phyloP scores from a whole-genome alignment of 2,888 invertebrate species.

The Timema cristinae region DNA sequence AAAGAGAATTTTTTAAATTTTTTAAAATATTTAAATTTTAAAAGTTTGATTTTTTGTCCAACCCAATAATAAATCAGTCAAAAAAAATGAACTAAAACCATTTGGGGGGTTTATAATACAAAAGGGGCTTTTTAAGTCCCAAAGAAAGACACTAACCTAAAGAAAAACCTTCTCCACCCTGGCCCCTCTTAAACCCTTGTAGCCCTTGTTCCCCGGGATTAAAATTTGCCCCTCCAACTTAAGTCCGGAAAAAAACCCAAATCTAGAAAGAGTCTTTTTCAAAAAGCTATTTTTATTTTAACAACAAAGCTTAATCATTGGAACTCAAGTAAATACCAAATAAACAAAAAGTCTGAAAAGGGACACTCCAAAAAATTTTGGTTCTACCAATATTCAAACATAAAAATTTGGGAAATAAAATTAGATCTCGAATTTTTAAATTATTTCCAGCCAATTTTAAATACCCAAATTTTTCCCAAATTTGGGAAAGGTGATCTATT shows the following conservation, averaged over 20 bases:
- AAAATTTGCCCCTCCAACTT: slow-evolving; percentile 88
- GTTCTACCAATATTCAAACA: no score
- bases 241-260: slow-evolving; percentile 94
- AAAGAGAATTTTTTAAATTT: no score
- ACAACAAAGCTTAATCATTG: slow-evolving; percentile 7
- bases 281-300: slow-evolving; percentile 16
- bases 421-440: no score
- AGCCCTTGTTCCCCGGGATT: slow-evolving; percentile 89
- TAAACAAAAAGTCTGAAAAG: neutral
- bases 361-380: no score
- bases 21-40: no score
- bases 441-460: no score
- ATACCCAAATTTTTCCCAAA: no score
- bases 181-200: slow-evolving; percentile 94
- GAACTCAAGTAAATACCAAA: neutral
- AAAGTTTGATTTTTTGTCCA: no score
- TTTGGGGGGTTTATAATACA: neutral
- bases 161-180: slow-evolving; percentile 94
- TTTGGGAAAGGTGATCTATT: no score
- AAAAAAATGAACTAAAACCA: slow-evolving; percentile 4
- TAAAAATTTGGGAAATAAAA: no score
- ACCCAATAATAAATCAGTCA: no score
- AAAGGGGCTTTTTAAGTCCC: neutral
- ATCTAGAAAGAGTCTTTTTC: slow-evolving; percentile 57
- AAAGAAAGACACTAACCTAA: slow-evolving; percentile 60